Conservation (phyloP, 2,888 invertebrate species). For the Bhutanitis thaidina region DNA sequence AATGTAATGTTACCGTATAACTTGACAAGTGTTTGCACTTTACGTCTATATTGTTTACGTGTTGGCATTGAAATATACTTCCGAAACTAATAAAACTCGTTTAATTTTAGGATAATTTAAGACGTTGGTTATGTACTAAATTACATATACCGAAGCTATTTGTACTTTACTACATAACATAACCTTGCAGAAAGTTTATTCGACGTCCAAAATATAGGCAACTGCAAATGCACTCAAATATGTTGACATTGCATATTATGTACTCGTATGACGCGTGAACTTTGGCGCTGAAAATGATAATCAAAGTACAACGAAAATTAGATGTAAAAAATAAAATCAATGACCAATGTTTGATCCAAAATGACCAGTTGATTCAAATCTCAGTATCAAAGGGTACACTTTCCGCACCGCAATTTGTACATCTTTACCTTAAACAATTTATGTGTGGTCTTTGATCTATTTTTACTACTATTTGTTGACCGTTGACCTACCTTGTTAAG, state of each 20-base stretch:
- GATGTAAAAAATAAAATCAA: not conserved
- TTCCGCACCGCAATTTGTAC: conserved; percentile 40
- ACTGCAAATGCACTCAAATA: not conserved
- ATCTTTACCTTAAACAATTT: conserved; percentile 58
- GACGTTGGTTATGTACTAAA: not conserved
- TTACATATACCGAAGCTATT: not conserved
- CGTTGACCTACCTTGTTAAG: conserved; percentile 82
- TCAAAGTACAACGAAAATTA: not conserved
- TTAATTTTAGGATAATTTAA: conserved; percentile 6
- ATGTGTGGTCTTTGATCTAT: conserved; percentile 26
- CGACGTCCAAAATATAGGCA: not conserved
- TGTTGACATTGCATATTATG: not conserved
- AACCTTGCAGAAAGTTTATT: not conserved
- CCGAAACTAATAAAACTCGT: not conserved
- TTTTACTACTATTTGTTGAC: not conserved
- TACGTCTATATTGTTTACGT: not conserved
- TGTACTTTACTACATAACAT: not conserved
- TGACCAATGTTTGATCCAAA: conserved; percentile 7
- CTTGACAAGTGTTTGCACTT: not conserved
- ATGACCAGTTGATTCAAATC: conserved; percentile 18
- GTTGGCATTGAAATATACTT: not conserved
- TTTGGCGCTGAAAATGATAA: not conserved
- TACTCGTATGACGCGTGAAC: not conserved
- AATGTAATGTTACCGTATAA: conserved; percentile 1
- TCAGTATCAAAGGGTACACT: conserved; percentile 30